Conservation (phyloP, 2,888 invertebrate genomes). For the Dasypogon diadema region DNA sequence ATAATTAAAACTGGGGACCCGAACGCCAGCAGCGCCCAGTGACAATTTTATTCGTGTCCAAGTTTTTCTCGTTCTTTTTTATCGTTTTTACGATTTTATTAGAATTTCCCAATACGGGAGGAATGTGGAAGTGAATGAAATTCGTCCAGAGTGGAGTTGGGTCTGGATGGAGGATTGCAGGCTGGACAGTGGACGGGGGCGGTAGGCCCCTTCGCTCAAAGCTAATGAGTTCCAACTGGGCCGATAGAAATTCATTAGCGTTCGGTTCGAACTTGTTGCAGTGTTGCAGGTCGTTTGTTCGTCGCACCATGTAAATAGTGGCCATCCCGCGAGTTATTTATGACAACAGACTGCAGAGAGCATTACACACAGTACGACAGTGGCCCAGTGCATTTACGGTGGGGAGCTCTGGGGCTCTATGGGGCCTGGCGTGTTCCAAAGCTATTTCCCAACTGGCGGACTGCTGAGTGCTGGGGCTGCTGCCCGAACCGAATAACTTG, state of each 20-base stretch:
- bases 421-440: slow-evolving; percentile 10
- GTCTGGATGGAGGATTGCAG: no score
- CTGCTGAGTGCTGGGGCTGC: neutral
- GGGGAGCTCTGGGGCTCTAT: no score
- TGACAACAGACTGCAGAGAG: neutral
- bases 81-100: neutral
- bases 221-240: neutral
- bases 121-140: neutral
- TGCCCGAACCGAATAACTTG: neutral
- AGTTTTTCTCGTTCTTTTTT: neutral
- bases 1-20: slow-evolving; percentile 2
- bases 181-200: no score
- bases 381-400: neutral
- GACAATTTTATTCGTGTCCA: slow-evolving; percentile 1
- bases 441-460: neutral
- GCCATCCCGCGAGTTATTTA: slow-evolving; percentile 20
- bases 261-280: slow-evolving; percentile 19
- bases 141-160: no score
- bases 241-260: slow-evolving; percentile 19
- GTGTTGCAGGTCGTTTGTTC: slow-evolving; percentile 6
- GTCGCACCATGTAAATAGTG: slow-evolving; percentile 10
- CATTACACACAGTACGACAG: neutral
- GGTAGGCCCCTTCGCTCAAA: neutral
- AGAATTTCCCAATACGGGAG: slow-evolving; percentile 2
- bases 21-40: neutral